Base-by-base conservation (phyloP, 2,888 invertebrate genomes). In the Arctia plantaginis region DNA sequence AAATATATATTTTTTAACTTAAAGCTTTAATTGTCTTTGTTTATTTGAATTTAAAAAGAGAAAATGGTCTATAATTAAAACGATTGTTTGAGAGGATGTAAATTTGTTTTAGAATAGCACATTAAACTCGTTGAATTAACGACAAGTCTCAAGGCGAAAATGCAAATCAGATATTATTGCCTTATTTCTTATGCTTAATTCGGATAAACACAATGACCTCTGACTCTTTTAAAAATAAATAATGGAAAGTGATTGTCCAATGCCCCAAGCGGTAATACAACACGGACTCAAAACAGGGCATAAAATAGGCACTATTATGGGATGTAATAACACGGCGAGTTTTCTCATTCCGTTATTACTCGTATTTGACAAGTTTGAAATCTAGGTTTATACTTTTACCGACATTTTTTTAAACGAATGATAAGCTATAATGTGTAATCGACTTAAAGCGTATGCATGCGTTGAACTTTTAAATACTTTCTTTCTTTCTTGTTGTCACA, bases 201-300 rank as follows among this genome's bases (percentile, higher is more conserved):
- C 30, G 30, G 62, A 30, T 62, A 30, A 62, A 62, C 27, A 30
- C 27, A 62, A 62, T 18, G 18, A 62, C n/a, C n/a, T 59, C 27
- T 27, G 59, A 59, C 27, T 59, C 27, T n/a, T 55, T 55, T 55
- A 55, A n/a, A 55, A 55, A n/a, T 55, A 55, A 55, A 55, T n/a
- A 55, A 55, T 51, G n/a, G 51, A 55, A 55, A 55, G 51, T 55
- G 51, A 55, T 55, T 23, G 51, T 55, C n/a, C n/a, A 55, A 55
- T 23, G n/a, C 51, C n/a, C 23, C 10, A 55, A 55, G 51, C 51
- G 23, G 15, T 44, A 12, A 23, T 55, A 55, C n/a, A 55, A 55
- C 3, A 23, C 51, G 51, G n/a, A 55, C n/a, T 55, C 23, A 12
- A n/a, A 55, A 55, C n/a, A 23, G 12, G n/a, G 12, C 23, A 3